Percentiles rank a stretch among this genome's conserved stretches.
Evolutionary conservation across 2,888 invertebrate genomes (phyloP).

Genomic region (Zhengitettix transpicula): DNA sequence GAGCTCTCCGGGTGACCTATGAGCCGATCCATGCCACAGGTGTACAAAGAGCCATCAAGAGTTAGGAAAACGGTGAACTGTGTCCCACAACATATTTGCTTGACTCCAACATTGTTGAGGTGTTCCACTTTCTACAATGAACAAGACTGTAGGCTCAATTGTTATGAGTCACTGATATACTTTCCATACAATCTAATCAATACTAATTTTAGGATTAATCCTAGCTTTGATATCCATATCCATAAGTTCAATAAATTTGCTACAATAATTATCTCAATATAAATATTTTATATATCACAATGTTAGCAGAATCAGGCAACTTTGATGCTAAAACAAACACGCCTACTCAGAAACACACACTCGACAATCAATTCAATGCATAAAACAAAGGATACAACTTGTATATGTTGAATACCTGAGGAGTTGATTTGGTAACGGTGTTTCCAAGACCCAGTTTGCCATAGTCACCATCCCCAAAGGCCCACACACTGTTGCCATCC

Average conservation of each 20-base stretch:
- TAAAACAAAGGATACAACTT: neutral
- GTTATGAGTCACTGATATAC: no score
- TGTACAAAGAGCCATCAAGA: conserved; percentile 36
- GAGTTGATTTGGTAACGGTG: conserved; percentile 28
- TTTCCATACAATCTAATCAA: no score
- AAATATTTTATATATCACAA: neutral
- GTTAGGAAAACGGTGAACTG: conserved; percentile 45
- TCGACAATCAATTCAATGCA: neutral
- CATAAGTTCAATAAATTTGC: no score
- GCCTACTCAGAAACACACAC: no score
- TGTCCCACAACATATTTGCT: conserved; percentile 43
- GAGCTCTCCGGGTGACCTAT: conserved; percentile 37
- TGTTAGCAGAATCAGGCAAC: no score
- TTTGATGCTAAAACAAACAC: no score
- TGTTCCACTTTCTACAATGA: conserved; percentile 30
- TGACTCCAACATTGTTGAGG: conserved; percentile 34
- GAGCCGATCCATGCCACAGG: conserved; percentile 41
- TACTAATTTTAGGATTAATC: no score
- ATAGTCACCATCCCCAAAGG: conserved; percentile 47
- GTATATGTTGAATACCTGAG: conserved; percentile 20
- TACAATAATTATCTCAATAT: no score
- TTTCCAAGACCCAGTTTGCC: conserved; percentile 39
- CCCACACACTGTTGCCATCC: conserved; percentile 41
- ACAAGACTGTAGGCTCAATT: no score
- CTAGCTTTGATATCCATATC: no score